Conservation (phyloP, 1,140 invertebrate species). For the Wasmannia auropunctata region DNA sequence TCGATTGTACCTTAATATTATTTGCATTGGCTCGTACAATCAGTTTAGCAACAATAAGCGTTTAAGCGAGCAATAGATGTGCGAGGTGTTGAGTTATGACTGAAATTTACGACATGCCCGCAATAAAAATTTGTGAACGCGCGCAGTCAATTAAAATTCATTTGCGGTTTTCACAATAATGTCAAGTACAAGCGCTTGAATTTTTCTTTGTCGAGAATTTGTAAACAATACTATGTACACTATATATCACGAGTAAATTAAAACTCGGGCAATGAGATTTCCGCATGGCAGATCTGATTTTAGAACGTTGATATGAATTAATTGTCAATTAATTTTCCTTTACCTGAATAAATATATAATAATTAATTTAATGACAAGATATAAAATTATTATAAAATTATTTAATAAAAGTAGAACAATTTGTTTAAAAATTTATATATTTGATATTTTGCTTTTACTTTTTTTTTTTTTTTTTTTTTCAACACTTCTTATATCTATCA, state of each 20-base stretch:
- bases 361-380: too few relatives aligned
- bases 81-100: background rate
- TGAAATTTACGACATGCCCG: conserved; percentile 22
- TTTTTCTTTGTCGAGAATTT: background rate
- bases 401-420: background rate
- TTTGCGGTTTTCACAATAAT: background rate
- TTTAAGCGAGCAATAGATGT: background rate
- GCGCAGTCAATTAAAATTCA: background rate
- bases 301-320: background rate
- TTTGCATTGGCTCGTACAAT: background rate
- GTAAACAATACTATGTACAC: background rate
- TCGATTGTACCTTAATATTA: background rate
- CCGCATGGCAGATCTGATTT: background rate
- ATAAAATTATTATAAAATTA: too few relatives aligned
- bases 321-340: background rate
- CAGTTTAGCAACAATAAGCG: conserved; percentile 29
- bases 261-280: background rate
- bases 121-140: conserved; percentile 38
- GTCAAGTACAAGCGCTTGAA: background rate
- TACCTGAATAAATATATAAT: too few relatives aligned
- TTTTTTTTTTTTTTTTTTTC: background rate
- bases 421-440: background rate
- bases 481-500: background rate
- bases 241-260: background rate
- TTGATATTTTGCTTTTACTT: background rate